These are phyloP conservation scores for Amblyornis subalaris DNA, from an alignment of 2,113 vertebrate genomes.

Conservation along the genomic window DNA sequence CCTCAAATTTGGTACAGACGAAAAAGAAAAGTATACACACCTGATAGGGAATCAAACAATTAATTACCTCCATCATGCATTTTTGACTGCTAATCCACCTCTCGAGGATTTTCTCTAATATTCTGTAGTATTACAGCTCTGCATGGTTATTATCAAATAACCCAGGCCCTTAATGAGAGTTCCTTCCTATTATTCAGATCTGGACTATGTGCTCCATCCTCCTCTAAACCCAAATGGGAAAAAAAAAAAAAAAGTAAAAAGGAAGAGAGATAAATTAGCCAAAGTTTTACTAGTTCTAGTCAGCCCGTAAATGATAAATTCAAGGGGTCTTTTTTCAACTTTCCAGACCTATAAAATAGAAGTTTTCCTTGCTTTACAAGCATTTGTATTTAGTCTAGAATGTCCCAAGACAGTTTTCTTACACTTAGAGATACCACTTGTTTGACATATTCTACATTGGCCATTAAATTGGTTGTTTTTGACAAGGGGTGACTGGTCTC, in stretches of 20 bases:
- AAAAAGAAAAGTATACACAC: background rate
- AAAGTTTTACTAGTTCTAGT: background rate
- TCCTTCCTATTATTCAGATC: constrained; percentile 38
- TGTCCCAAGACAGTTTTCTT: background rate
- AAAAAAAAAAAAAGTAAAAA: too few species aligned
- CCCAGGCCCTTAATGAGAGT: background rate
- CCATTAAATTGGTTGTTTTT: background rate
- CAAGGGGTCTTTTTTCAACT: background rate
- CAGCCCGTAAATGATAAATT: background rate
- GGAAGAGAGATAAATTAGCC: background rate
- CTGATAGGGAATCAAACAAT: background rate
- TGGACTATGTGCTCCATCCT: background rate
- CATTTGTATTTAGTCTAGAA: background rate
- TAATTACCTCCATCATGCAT: background rate
- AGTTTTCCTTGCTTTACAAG: background rate
- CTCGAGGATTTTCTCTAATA: background rate
- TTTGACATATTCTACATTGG: background rate
- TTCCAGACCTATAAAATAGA: background rate
- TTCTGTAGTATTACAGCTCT: background rate
- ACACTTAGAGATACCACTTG: background rate
- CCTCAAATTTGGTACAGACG: background rate
- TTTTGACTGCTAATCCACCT: background rate
- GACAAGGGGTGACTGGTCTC: background rate
- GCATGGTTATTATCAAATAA: background rate
- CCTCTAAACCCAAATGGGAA: background rate